A percentile compares a stretch with the other conserved stretches of the same genome.
These are phyloP conservation scores for Mycetomoellerius zeteki DNA, from an alignment of 1,140 invertebrate genomes.

Conservation along the genomic window DNA sequence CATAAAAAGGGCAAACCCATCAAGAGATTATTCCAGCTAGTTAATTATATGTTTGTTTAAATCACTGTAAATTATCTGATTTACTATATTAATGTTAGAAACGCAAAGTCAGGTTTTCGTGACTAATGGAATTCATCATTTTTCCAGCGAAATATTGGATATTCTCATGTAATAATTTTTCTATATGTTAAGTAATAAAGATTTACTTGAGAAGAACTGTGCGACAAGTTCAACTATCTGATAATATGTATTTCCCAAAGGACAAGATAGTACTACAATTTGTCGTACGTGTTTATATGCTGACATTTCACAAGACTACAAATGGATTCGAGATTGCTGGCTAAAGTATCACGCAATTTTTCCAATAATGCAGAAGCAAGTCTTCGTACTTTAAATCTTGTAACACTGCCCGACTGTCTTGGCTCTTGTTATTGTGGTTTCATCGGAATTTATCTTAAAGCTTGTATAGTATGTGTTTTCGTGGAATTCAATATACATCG, in stretches of 20 bases:
- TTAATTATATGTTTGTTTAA: constrained; percentile 1
- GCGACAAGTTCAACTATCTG: constrained; percentile 24
- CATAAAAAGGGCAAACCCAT: neutral
- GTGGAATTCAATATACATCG: constrained; percentile 27
- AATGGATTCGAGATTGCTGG: neutral
- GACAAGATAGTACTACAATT: constrained; percentile 6
- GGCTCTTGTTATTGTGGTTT: constrained; percentile 22
- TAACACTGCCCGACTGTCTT: constrained; percentile 39
- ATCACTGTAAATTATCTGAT: constrained; percentile 28
- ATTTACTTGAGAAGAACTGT: neutral
- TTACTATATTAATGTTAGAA: neutral
- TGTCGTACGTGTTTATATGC: constrained; percentile 10
- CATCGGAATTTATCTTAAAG: neutral
- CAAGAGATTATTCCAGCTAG: neutral
- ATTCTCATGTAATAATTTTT: constrained; percentile 32
- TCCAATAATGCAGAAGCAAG: constrained; percentile 7
- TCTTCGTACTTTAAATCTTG: constrained; percentile 36
- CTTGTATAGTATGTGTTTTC: neutral
- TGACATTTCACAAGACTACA: constrained; percentile 1
- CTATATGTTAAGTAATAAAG: neutral
- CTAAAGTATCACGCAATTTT: constrained; percentile 36
- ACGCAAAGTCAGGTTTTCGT: neutral
- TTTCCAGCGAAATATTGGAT: constrained; percentile 3
- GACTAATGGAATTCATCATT: constrained; percentile 13
- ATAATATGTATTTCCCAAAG: constrained; percentile 5